Evolutionary conservation across 2,113 vertebrate species (phyloP).

Genomic region (Poicephalus gulielmi): DNA sequence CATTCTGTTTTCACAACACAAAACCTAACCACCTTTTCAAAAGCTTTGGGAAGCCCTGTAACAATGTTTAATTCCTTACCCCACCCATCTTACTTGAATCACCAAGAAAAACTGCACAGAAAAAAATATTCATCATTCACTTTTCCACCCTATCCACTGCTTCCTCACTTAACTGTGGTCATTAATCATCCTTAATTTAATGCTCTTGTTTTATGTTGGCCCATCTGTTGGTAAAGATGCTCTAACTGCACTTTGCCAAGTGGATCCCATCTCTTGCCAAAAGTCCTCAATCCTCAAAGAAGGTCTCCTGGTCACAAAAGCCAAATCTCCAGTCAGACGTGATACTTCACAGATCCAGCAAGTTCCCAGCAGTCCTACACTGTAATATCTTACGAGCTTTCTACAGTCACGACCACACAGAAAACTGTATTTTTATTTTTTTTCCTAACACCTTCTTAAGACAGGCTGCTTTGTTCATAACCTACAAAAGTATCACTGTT

Average conservation of each 20-base stretch:
- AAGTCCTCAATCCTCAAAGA: background rate
- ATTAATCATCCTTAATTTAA: background rate
- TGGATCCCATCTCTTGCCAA: background rate
- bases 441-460: background rate
- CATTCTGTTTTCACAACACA: background rate
- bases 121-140: background rate
- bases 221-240: background rate
- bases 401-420: background rate
- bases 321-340: background rate
- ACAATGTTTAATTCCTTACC: background rate
- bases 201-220: background rate
- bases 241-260: background rate
- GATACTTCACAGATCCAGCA: background rate
- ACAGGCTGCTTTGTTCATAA: background rate
- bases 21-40: background rate
- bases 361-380: background rate
- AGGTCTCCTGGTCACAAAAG: background rate
- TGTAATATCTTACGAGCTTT: background rate
- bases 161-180: background rate
- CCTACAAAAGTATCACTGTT: background rate
- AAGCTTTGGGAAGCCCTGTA: background rate
- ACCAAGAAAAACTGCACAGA: background rate
- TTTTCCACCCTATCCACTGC: background rate
- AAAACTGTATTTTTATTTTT: background rate
- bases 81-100: background rate